Evolutionary conservation across 2,113 vertebrate species (phyloP).

Genomic region (Callocephalon fimbriatum): DNA sequence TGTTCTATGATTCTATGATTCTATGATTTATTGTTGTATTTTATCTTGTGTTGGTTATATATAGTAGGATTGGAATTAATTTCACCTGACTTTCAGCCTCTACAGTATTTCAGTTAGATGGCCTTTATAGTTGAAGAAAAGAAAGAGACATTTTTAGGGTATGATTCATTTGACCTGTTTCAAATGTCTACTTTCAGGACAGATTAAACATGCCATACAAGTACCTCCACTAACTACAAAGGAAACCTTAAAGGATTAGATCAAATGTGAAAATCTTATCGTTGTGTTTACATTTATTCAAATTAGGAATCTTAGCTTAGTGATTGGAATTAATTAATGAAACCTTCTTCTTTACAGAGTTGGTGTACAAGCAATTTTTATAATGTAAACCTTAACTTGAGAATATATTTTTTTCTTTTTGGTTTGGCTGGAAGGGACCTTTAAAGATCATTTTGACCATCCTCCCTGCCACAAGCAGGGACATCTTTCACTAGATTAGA

Average conservation of each 20-base stretch:
- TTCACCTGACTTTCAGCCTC: neutral
- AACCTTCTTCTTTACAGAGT: neutral
- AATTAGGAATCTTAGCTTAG: neutral
- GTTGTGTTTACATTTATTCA: neutral
- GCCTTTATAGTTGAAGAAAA: neutral
- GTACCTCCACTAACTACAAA: neutral
- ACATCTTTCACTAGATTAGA: neutral
- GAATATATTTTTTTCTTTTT: neutral
- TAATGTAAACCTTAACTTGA: neutral
- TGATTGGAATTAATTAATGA: neutral
- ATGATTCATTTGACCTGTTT: neutral
- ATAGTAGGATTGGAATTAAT: neutral
- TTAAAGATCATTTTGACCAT: neutral
- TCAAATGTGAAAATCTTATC: neutral
- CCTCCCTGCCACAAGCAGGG: accelerated
- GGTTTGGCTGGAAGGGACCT: neutral
- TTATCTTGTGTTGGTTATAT: neutral
- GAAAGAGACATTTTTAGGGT: neutral
- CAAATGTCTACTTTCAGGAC: neutral
- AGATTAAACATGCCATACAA: neutral
- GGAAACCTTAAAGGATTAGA: neutral
- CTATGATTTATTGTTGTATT: neutral
- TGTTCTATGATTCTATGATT: too few species aligned
- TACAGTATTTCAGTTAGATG: neutral
- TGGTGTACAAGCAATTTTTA: neutral